These are phyloP conservation scores for Fabriciana adippe DNA, from an alignment of 2,888 invertebrate species.

Conservation along the genomic window DNA sequence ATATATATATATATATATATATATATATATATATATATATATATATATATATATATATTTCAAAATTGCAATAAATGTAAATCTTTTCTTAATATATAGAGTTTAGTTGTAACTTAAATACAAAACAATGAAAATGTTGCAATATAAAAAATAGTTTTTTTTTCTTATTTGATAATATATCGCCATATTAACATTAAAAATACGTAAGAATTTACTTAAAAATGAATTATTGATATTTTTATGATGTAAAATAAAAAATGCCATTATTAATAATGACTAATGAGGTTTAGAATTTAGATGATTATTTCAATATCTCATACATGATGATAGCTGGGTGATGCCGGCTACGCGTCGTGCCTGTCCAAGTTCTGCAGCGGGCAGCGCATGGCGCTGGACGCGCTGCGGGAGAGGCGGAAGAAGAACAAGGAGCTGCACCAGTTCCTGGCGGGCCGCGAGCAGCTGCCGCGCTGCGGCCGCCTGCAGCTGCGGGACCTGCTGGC, in stretches of 20 bases:
- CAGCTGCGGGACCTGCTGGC: conserved; percentile 90
- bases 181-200: no score
- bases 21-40: no score
- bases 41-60: background rate
- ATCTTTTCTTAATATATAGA: no score
- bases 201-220: background rate
- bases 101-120: no score
- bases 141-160: no score
- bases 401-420: conserved; percentile 89
- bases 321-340: conserved; percentile 86
- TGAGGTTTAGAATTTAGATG: background rate
- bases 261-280: no score
- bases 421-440: conserved; percentile 90
- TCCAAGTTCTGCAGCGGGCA: conserved; percentile 94
- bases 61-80: no score
- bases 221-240: background rate
- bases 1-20: no score
- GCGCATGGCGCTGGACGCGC: conserved; percentile 90
- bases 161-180: no score
- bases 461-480: conserved; percentile 90
- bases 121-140: no score
- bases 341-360: conserved; percentile 87
- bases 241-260: background rate
- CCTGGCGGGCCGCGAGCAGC: conserved; percentile 89
- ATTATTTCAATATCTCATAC: conserved; percentile 54